These are phyloP conservation scores for Palythoa heliodiscus DNA, from an alignment of 92 coral and sea anemone species.

Conservation along the genomic window DNA sequence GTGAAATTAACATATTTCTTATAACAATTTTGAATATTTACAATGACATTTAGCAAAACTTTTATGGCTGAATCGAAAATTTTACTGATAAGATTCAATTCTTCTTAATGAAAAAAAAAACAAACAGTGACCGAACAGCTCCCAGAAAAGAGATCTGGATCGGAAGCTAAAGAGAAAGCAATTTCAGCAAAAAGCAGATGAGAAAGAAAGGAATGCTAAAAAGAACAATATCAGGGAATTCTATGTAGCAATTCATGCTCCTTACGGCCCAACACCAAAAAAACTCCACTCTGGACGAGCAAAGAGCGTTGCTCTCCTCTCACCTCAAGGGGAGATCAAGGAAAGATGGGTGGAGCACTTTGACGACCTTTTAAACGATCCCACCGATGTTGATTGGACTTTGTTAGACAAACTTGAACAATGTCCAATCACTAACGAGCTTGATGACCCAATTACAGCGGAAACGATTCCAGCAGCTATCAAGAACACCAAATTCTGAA, in stretches of 20 bases:
- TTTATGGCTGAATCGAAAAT: no score
- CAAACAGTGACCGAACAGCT: no score
- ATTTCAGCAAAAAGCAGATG: constrained; percentile 36
- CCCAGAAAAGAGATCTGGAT: no score
- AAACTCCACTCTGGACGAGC: constrained; percentile 9
- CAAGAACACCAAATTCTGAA: not conserved
- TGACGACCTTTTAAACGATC: constrained; percentile 52
- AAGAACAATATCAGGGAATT: no score
- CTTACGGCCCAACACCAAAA: constrained; percentile 17
- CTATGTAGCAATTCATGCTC: not conserved
- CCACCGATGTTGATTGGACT: constrained; percentile 45
- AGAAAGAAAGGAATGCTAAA: not conserved
- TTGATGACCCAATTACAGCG: constrained; percentile 23
- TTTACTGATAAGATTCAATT: no score
- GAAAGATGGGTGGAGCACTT: constrained; percentile 67
- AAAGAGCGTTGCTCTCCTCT: constrained; percentile 40
- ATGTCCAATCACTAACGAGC: constrained; percentile 23
- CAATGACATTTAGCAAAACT: no score
- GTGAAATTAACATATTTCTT: no score
- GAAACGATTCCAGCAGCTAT: constrained; percentile 44
- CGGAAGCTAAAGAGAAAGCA: no score
- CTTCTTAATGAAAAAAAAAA: no score
- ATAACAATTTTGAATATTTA: no score
- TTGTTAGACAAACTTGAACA: not conserved
- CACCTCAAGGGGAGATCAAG: constrained; percentile 44